Evolutionary conservation across 2,888 invertebrate genomes (phyloP).

Genomic region (Oscheius sp.): DNA sequence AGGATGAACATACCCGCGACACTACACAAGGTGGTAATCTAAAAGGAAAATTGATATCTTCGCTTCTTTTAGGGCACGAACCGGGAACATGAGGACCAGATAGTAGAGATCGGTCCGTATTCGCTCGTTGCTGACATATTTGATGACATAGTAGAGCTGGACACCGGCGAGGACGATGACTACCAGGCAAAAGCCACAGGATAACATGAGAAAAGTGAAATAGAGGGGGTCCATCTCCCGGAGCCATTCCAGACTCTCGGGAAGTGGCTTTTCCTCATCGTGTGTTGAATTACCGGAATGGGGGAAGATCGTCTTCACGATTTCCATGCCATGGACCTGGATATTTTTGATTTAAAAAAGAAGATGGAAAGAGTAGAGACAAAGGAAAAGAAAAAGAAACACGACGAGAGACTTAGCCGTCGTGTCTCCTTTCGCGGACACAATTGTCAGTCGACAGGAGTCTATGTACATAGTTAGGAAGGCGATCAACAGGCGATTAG

Average conservation of each 20-base stretch:
- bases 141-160: conserved; percentile 67
- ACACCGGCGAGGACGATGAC: conserved; percentile 61
- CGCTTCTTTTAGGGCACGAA: conserved; percentile 21
- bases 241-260: conserved; percentile 46
- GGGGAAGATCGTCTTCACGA: conserved; percentile 52
- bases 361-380: too few species aligned
- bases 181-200: conserved; percentile 57
- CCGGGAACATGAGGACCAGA: conserved; percentile 69
- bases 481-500: too few species aligned
- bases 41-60: conserved; percentile 17
- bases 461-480: too few species aligned
- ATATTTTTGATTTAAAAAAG: not conserved
- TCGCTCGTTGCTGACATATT: conserved; percentile 67
- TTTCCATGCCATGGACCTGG: conserved; percentile 47
- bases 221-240: conserved; percentile 63
- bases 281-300: conserved; percentile 28
- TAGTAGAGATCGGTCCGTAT: conserved; percentile 70
- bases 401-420: not conserved
- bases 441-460: too few species aligned
- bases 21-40: conserved; percentile 68
- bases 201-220: conserved; percentile 55
- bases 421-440: not conserved
- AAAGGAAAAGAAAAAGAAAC: not conserved
- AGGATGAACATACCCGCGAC: conserved; percentile 70
- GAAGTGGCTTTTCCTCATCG: conserved; percentile 42